Conservation (phyloP, 1,140 invertebrate species). For the Orius insidiosus region DNA sequence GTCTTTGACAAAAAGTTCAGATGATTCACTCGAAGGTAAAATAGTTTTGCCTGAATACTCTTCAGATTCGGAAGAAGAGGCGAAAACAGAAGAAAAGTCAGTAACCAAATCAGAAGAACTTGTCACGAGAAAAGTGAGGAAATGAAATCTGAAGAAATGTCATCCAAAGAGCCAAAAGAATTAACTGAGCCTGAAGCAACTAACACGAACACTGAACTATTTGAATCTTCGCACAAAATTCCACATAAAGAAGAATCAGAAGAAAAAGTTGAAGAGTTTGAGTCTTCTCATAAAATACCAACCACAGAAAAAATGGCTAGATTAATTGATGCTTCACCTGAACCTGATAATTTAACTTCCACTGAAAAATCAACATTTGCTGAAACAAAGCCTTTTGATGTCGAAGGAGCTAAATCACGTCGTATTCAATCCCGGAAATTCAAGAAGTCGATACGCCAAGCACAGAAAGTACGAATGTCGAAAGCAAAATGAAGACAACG, state of each 20-base stretch:
- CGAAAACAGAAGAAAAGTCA: neutral
- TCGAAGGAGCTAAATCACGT: no score
- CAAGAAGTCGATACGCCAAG: no score
- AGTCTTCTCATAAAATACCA: neutral
- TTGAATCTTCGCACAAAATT: neutral
- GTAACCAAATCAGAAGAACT: neutral
- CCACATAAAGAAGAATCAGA: neutral
- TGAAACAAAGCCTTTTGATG: no score
- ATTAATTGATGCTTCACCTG: no score
- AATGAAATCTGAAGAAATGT: neutral
- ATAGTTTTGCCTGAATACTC: neutral
- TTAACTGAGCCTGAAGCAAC: neutral
- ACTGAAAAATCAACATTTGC: no score
- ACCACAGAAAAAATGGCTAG: neutral
- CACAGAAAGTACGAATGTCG: no score
- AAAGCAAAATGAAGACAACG: no score
- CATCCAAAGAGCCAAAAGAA: neutral
- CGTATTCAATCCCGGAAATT: no score
- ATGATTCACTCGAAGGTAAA: neutral
- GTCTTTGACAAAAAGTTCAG: no score
- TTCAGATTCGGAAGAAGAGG: neutral
- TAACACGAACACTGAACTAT: neutral
- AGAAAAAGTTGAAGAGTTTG: neutral
- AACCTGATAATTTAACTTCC: no score
- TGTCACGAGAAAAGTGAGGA: neutral